Evolutionary conservation across 1,140 invertebrate genomes (phyloP).

Genomic region (Drosophila erecta): DNA sequence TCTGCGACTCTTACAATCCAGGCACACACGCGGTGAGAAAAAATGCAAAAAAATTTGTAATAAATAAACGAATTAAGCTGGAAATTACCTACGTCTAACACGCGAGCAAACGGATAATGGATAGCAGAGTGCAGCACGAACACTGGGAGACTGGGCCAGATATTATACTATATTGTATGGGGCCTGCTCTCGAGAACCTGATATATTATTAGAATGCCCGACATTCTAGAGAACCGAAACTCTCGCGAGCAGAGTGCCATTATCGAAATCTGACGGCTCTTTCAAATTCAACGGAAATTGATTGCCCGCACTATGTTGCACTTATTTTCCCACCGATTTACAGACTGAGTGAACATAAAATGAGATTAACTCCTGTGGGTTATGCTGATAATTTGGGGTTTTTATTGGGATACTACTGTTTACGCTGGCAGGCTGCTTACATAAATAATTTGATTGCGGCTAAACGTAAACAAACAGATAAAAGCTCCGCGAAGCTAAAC

Average conservation of each 20-base stretch:
- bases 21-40: slow-evolving; percentile 6
- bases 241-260: slow-evolving; percentile 1
- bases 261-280: background rate
- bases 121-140: slow-evolving; percentile 77
- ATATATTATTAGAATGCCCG: slow-evolving; percentile 69
- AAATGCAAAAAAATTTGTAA: slow-evolving; percentile 25
- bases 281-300: slow-evolving; percentile 4
- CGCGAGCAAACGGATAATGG: slow-evolving; percentile 69
- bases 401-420: background rate
- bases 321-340: background rate
- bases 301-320: background rate
- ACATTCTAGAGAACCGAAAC: slow-evolving; percentile 35
- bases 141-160: slow-evolving; percentile 66
- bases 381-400: background rate
- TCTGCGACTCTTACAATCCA: background rate
- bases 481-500: background rate
- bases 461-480: slow-evolving; percentile 4
- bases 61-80: slow-evolving; percentile 24
- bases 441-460: slow-evolving; percentile 2
- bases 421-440: background rate
- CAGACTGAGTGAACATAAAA: background rate
- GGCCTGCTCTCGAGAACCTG: slow-evolving; percentile 58
- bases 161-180: slow-evolving; percentile 47
- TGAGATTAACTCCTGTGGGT: background rate
- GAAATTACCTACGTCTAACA: slow-evolving; percentile 68